phyloP scores from a whole-genome alignment of 2,113 vertebrate species.

The Festucalex cinctus region DNA sequence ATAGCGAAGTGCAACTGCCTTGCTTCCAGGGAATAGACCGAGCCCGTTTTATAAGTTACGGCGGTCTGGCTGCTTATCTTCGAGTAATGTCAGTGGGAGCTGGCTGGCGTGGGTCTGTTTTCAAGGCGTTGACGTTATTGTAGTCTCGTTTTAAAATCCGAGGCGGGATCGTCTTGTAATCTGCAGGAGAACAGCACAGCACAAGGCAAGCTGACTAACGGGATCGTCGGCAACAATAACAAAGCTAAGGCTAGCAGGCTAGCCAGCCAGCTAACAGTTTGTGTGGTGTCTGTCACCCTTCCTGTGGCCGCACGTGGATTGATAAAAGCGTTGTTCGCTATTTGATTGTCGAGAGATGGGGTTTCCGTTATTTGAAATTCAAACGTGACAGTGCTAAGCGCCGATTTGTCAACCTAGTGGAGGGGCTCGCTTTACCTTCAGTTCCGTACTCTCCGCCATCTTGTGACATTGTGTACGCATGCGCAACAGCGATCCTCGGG shows the following conservation, averaged over 20 bases:
- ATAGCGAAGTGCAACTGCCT: constrained; percentile 21
- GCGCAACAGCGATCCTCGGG: constrained; percentile 80
- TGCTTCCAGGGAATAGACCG: constrained; percentile 66
- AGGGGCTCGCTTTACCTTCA: constrained; percentile 93
- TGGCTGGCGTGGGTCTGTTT: neutral
- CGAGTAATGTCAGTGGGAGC: neutral
- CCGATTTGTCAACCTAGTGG: constrained; percentile 77
- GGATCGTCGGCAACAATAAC: constrained; percentile 69
- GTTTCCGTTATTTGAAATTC: constrained; percentile 3
- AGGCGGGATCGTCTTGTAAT: constrained; percentile 1
- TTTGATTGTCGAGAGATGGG: constrained; percentile 3
- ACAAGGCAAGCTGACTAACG: constrained; percentile 33
- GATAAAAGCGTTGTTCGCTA: neutral
- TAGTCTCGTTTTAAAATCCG: neutral
- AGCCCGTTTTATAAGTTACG: constrained; percentile 43
- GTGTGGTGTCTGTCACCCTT: constrained; percentile 13
- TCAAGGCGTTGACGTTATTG: neutral
- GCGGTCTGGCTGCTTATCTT: neutral
- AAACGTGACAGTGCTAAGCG: constrained; percentile 19
- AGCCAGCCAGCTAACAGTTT: constrained; percentile 51
- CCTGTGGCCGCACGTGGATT: constrained; percentile 1
- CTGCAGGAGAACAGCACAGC: constrained; percentile 28
- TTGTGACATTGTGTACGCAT: constrained; percentile 88
- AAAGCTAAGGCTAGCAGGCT: constrained; percentile 65
- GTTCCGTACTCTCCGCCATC: constrained; percentile 99